Evolutionary conservation across 2,888 invertebrate genomes (phyloP).

Genomic region (Aromia moschata): DNA sequence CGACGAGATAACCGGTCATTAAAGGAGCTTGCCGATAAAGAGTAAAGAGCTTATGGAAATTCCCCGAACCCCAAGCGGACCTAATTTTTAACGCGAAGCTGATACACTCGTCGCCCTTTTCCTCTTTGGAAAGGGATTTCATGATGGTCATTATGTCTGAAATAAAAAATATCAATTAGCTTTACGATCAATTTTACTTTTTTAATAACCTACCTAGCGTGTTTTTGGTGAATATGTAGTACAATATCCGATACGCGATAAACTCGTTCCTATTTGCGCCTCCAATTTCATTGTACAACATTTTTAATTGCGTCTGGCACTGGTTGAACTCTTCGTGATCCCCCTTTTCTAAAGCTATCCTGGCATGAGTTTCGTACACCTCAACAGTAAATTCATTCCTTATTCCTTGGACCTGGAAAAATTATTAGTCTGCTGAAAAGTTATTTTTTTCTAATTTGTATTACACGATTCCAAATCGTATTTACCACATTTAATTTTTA

Average conservation of each 20-base stretch:
- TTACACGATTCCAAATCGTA: too few relatives aligned
- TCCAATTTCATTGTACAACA: conserved; percentile 86
- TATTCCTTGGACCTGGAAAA: conserved; percentile 88
- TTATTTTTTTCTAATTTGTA: too few relatives aligned
- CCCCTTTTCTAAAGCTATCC: conserved; percentile 96
- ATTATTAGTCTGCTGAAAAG: too few relatives aligned
- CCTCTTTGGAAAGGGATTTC: conserved; percentile 79
- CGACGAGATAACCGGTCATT: conserved; percentile 97
- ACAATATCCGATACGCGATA: conserved; percentile 94
- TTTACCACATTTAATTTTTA: too few relatives aligned
- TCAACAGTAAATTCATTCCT: conserved; percentile 94
- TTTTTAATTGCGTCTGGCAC: conserved; percentile 97
- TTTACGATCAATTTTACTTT: too few relatives aligned
- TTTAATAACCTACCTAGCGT: conserved; percentile 82
- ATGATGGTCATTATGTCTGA: conserved; percentile 93
- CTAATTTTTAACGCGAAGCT: conserved; percentile 87
- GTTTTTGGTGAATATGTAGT: conserved; percentile 98
- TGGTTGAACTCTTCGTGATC: conserved; percentile 99
- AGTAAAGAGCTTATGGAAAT: conserved; percentile 92
- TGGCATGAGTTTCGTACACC: conserved; percentile 98
- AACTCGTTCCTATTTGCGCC: conserved; percentile 88
- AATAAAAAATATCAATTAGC: too few relatives aligned
- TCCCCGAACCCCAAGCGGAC: conserved; percentile 92
- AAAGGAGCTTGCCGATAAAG: conserved; percentile 89
- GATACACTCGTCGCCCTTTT: conserved; percentile 84